Evolutionary conservation across 1,140 invertebrate species (phyloP).

Genomic region (Drosophila asahinai): DNA sequence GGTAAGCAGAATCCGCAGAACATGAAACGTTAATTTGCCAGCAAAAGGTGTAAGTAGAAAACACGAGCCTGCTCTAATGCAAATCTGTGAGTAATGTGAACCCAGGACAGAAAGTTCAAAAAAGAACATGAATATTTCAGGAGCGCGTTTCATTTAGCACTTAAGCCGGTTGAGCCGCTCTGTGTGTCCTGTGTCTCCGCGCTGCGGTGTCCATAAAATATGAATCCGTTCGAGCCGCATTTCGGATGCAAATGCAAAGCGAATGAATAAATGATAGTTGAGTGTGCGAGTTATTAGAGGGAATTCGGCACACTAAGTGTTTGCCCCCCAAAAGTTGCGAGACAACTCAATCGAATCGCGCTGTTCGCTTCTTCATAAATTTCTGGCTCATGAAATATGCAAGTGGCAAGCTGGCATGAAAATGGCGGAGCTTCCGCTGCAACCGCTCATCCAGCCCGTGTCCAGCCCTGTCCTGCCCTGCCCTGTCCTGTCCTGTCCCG

Average conservation of each 20-base stretch:
- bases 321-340: slow-evolving; percentile 13
- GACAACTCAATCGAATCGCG: slow-evolving; percentile 36
- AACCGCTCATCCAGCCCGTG: slow-evolving; percentile 26
- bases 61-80: slow-evolving; percentile 1
- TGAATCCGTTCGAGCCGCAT: slow-evolving; percentile 60
- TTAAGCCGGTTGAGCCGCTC: slow-evolving; percentile 28
- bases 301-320: slow-evolving; percentile 30
- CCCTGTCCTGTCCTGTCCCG: slow-evolving; percentile 6
- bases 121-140: slow-evolving; percentile 39
- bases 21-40: slow-evolving; percentile 3
- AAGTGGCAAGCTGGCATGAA: slow-evolving; percentile 73
- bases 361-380: slow-evolving; percentile 45
- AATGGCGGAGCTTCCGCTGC: slow-evolving; percentile 71
- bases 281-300: slow-evolving; percentile 43
- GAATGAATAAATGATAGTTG: slow-evolving; percentile 66
- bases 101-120: slow-evolving; percentile 20
- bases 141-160: slow-evolving; percentile 33
- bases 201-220: slow-evolving; percentile 60
- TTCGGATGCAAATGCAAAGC: slow-evolving; percentile 43
- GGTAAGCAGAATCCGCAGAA: slow-evolving; percentile 51
- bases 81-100: slow-evolving; percentile 26
- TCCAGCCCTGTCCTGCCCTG: slow-evolving; percentile 8
- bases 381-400: slow-evolving; percentile 75
- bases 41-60: slow-evolving; percentile 19
- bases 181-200: slow-evolving; percentile 14